Percentiles rank a stretch among this genome's conserved stretches.
These are phyloP conservation scores for Eubucco bourcierii DNA, from an alignment of 2,113 vertebrate genomes.

Conservation along the genomic window DNA sequence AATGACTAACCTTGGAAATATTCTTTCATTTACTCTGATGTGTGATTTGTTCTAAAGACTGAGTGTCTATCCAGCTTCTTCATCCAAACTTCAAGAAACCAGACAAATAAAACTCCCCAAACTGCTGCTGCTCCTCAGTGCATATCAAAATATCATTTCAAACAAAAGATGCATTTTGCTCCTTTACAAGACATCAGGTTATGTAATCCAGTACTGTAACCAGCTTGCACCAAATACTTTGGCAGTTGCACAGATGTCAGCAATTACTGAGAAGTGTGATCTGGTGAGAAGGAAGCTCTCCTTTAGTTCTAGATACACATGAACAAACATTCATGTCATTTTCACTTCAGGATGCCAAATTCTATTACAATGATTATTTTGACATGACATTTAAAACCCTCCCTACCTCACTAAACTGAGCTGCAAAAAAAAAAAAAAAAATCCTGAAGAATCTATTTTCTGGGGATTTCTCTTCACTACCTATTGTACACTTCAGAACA, in stretches of 20 bases:
- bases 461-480: neutral
- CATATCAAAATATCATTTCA: neutral
- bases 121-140: neutral
- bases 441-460: neutral
- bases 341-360: neutral
- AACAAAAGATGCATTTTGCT: neutral
- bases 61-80: neutral
- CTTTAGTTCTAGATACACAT: neutral
- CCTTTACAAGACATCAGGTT: neutral
- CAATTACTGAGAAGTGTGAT: neutral
- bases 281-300: neutral
- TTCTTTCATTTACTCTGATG: neutral
- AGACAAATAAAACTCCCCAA: neutral
- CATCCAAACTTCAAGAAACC: neutral
- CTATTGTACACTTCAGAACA: neutral
- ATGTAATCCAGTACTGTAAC: neutral
- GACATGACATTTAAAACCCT: neutral
- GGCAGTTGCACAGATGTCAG: neutral
- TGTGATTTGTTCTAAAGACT: neutral
- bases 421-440: neutral
- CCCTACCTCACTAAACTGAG: neutral
- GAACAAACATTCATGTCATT: neutral
- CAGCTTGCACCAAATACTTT: neutral
- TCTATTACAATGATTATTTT: neutral
- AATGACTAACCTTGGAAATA: neutral